Evolutionary conservation across 1,140 invertebrate genomes (phyloP).

Genomic region (Pogonomyrmex barbatus): DNA sequence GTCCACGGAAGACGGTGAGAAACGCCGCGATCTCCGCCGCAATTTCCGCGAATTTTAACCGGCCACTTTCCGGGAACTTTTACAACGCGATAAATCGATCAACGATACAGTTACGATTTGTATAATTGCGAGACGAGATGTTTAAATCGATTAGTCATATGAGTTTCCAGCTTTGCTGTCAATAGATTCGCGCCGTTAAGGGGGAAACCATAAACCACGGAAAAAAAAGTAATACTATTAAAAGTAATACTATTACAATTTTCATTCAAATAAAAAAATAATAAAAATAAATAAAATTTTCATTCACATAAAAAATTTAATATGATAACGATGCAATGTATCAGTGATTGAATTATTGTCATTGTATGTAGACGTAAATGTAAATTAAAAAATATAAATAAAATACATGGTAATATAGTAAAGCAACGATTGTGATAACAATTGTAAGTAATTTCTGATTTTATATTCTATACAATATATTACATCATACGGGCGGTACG

Average conservation of each 20-base stretch:
- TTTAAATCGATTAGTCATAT: not conserved
- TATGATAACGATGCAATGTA: not conserved
- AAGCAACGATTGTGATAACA: not conserved
- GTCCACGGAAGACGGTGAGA: slow-evolving; percentile 2
- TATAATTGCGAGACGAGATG: slow-evolving; percentile 9
- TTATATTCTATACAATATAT: not conserved
- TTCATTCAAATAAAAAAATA: not conserved
- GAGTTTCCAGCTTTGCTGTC: not conserved
- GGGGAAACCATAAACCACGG: not conserved
- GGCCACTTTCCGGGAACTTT: slow-evolving; percentile 17
- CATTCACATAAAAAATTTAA: not conserved
- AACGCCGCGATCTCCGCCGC: slow-evolving; percentile 19
- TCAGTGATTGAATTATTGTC: slow-evolving; percentile 8
- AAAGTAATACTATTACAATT: not conserved
- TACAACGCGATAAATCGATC: slow-evolving; percentile 48
- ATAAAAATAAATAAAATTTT: not conserved
- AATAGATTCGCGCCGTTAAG: not conserved
- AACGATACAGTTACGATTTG: slow-evolving; percentile 40
- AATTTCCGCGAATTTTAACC: slow-evolving; percentile 34
- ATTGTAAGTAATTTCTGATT: not conserved
- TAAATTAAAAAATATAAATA: not conserved
- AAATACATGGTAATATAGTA: not conserved
- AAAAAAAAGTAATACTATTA: not conserved
- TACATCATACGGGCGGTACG: not conserved
- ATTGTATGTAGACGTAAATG: not conserved